A percentile compares a stretch with the other conserved stretches of the same genome.
These are phyloP conservation scores for Amazona vittata DNA, from an alignment of 2,113 vertebrate genomes.

Conservation along the genomic window DNA sequence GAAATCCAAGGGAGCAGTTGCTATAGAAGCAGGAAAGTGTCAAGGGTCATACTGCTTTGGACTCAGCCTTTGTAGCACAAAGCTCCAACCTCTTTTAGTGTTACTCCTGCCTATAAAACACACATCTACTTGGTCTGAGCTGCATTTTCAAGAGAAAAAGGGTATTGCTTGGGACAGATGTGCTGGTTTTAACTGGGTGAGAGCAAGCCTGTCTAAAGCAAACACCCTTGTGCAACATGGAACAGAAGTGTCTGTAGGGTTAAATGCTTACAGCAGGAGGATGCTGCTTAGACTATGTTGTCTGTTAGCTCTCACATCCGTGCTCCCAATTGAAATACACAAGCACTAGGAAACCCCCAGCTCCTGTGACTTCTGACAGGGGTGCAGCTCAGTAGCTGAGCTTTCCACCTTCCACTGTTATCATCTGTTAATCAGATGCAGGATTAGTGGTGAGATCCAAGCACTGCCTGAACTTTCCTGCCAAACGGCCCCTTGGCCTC, in stretches of 20 bases:
- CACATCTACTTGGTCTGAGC: background rate
- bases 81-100: accelerated
- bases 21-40: background rate
- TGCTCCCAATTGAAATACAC: background rate
- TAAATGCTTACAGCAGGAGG: background rate
- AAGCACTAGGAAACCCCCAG: accelerated
- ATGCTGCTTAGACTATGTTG: accelerated
- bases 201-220: background rate
- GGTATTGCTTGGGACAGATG: background rate
- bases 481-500: background rate
- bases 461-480: background rate
- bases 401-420: background rate
- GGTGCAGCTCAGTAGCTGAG: background rate
- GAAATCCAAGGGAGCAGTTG: background rate
- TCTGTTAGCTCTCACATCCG: background rate
- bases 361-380: background rate
- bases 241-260: background rate
- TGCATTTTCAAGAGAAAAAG: background rate
- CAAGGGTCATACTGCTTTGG: background rate
- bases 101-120: background rate
- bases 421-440: background rate
- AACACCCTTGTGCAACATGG: accelerated
- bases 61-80: background rate
- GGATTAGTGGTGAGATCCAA: background rate
- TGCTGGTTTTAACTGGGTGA: background rate